Evolutionary conservation across 2,113 vertebrate species (phyloP).

Genomic region (Cynoglossus semilaevis): DNA sequence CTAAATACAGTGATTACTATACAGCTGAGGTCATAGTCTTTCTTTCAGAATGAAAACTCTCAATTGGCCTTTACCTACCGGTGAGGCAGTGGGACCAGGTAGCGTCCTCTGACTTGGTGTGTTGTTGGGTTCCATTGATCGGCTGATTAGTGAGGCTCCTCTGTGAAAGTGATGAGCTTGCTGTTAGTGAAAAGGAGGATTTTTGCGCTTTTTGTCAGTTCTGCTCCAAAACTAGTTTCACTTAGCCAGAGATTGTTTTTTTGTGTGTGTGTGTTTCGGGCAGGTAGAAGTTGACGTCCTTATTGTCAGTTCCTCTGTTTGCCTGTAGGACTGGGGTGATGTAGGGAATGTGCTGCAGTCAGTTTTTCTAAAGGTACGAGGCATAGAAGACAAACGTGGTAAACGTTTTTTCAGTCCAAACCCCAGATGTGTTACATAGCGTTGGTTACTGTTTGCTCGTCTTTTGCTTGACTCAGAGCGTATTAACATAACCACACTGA

Average conservation of each 20-base stretch:
- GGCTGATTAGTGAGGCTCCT: constrained; percentile 21
- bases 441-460: constrained; percentile 42
- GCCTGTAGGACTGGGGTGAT: too few relatives aligned
- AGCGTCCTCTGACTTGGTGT: constrained; percentile 40
- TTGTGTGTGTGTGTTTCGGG: too few relatives aligned
- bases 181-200: constrained; percentile 2
- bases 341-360: too few relatives aligned
- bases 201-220: background rate
- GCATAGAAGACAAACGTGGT: constrained; percentile 25
- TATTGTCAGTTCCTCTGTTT: too few relatives aligned
- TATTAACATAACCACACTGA: constrained; percentile 58
- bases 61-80: constrained; percentile 20
- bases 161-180: constrained; percentile 46
- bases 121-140: constrained; percentile 35
- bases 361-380: too few relatives aligned
- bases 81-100: constrained; percentile 33
- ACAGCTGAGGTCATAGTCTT: constrained; percentile 60
- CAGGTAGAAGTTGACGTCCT: too few relatives aligned
- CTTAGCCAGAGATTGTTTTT: too few relatives aligned
- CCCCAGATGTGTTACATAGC: constrained; percentile 32
- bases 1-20: constrained; percentile 71
- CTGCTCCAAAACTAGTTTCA: background rate
- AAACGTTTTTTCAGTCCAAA: constrained; percentile 52
- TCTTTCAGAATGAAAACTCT: constrained; percentile 32
- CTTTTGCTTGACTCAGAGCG: constrained; percentile 53